Evolutionary conservation across 2,888 invertebrate species (phyloP).

Genomic region (Nomada lathburiana): DNA sequence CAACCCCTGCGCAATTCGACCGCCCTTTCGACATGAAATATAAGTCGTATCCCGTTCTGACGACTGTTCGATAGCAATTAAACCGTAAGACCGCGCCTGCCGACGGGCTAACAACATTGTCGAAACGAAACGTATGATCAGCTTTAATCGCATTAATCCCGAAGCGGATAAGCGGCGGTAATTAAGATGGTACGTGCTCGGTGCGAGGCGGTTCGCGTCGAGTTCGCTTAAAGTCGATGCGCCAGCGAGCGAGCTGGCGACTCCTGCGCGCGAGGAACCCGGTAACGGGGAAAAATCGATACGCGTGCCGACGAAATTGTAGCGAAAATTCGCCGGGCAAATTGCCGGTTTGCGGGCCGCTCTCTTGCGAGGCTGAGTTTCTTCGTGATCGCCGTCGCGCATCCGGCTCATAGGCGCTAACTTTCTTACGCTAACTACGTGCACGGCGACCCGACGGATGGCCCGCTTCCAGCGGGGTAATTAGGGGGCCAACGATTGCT

Average conservation of each 20-base stretch:
- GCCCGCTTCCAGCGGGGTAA: constrained; percentile 43
- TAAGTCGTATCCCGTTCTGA: not conserved
- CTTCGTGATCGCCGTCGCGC: constrained; percentile 32
- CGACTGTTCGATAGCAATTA: constrained; percentile 19
- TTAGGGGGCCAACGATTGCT: constrained; percentile 56
- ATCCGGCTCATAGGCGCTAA: constrained; percentile 48
- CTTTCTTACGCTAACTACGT: constrained; percentile 42
- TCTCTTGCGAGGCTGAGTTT: constrained; percentile 43
- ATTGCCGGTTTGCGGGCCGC: constrained; percentile 55
- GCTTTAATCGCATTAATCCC: constrained; percentile 62
- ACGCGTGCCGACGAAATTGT: constrained; percentile 43
- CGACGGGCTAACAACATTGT: constrained; percentile 2
- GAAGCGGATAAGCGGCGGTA: constrained; percentile 63
- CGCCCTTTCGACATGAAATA: not conserved
- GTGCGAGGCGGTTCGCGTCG: constrained; percentile 17
- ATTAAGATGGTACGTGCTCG: constrained; percentile 75
- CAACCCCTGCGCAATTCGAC: not conserved
- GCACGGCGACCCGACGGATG: constrained; percentile 41
- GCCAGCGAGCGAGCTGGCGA: not conserved
- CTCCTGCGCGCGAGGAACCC: constrained; percentile 19
- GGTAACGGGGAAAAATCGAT: constrained; percentile 43
- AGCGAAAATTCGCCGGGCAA: constrained; percentile 45
- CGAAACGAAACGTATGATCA: constrained; percentile 62
- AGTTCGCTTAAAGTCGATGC: constrained; percentile 26
- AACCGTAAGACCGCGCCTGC: not conserved